Evolutionary conservation across 2,113 vertebrate genomes (phyloP).

Genomic region (Athene cunicularia): DNA sequence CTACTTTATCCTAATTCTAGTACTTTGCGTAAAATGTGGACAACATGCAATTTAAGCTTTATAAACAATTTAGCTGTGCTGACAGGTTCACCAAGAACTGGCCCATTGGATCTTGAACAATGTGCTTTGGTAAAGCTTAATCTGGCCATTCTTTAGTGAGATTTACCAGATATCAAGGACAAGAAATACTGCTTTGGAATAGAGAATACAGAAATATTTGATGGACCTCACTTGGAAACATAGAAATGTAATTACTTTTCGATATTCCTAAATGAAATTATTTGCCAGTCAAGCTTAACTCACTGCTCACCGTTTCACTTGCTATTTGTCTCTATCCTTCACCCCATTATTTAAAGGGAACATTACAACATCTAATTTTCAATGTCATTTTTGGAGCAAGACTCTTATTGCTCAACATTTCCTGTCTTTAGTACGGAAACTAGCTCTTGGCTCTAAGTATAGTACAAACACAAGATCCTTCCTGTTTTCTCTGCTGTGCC

Average conservation of each 20-base stretch:
- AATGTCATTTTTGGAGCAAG: conserved; percentile 24
- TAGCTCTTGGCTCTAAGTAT: conserved; percentile 37
- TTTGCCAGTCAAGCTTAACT: neutral
- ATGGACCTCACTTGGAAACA: neutral
- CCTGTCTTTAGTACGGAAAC: conserved; percentile 17
- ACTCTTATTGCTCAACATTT: conserved; percentile 35
- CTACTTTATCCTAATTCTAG: neutral
- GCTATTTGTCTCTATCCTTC: neutral
- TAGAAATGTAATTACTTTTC: neutral
- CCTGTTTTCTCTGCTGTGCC: conserved; percentile 35
- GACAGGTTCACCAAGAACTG: neutral
- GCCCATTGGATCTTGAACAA: neutral
- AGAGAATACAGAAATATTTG: neutral
- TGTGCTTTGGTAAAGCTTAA: neutral
- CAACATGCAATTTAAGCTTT: neutral
- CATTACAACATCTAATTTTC: conserved; percentile 13
- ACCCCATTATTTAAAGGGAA: neutral
- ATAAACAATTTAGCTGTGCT: neutral
- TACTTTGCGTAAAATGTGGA: neutral
- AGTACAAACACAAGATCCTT: conserved; percentile 47
- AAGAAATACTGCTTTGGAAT: neutral
- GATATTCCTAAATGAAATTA: neutral
- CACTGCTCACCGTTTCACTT: neutral
- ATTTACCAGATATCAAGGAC: neutral
- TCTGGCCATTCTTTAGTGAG: neutral